These are phyloP conservation scores for Equus przewalskii DNA, from an alignment of 2,113 vertebrate genomes.

Conservation along the genomic window DNA sequence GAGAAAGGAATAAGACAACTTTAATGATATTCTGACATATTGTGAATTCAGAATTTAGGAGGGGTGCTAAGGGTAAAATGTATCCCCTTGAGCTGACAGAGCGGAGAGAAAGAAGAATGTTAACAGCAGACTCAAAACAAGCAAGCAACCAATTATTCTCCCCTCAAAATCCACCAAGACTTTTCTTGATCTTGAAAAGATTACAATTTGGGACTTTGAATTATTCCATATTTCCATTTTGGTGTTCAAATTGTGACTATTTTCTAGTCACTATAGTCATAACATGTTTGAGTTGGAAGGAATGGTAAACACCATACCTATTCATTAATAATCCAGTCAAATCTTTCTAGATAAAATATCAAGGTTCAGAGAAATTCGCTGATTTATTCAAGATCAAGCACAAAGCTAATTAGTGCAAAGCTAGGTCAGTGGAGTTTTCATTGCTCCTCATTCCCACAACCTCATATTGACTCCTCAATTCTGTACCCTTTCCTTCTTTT, in stretches of 20 bases:
- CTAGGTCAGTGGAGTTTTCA: neutral
- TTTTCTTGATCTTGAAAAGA: constrained; percentile 33
- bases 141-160: neutral
- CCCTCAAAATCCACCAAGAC: neutral
- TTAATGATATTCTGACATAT: constrained; percentile 40
- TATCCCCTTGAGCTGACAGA: constrained; percentile 47
- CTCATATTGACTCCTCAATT: neutral
- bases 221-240: constrained; percentile 25
- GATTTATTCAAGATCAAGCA: constrained; percentile 20
- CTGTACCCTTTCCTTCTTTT: neutral
- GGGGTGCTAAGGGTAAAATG: constrained; percentile 4
- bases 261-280: constrained; percentile 33
- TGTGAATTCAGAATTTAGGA: constrained; percentile 66
- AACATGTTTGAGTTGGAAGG: constrained; percentile 45
- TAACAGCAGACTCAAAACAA: constrained; percentile 34
- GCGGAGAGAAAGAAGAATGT: neutral
- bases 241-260: constrained; percentile 32
- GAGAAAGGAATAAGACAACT: constrained; percentile 66
- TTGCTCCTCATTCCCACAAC: neutral
- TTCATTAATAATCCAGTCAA: neutral
- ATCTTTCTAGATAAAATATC: neutral
- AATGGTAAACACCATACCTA: constrained; percentile 54
- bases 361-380: neutral
- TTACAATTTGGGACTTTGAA: neutral
- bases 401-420: neutral